Conservation (phyloP, 1,140 invertebrate species). For the Heliconius hewitsoni region DNA sequence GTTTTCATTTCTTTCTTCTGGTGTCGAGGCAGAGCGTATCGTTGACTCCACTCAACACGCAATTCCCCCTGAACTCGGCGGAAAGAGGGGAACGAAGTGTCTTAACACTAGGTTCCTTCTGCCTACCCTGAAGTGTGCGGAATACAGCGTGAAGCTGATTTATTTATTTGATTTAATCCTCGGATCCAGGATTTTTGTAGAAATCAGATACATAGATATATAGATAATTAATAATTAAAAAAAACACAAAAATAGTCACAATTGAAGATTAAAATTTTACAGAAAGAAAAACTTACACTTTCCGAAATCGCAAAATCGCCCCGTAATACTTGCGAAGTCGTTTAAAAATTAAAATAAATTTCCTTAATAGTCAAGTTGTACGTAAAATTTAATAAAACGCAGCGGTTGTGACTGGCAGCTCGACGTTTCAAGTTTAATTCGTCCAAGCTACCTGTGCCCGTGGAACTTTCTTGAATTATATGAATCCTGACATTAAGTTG, state of each 20-base stretch:
- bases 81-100: no score
- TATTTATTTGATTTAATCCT: no score
- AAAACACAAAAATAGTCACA: neutral
- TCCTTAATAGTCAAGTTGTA: conserved; percentile 26
- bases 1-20: no score
- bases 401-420: conserved; percentile 35
- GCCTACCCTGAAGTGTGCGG: no score
- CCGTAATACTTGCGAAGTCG: neutral
- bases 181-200: no score
- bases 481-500: conserved; percentile 39
- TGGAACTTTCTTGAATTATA: conserved; percentile 41
- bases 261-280: neutral
- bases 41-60: no score
- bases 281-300: neutral
- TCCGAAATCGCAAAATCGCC: neutral
- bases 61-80: no score
- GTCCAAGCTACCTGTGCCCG: conserved; percentile 25
- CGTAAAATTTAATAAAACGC: conserved; percentile 35
- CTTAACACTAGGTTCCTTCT: no score
- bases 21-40: no score
- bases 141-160: no score
- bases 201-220: no score
- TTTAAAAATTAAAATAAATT: conserved; percentile 34
- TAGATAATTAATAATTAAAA: no score
- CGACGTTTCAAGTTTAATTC: conserved; percentile 33